These are phyloP conservation scores for Silvanus unidentatus DNA, from an alignment of 2,888 invertebrate genomes.

Conservation along the genomic window DNA sequence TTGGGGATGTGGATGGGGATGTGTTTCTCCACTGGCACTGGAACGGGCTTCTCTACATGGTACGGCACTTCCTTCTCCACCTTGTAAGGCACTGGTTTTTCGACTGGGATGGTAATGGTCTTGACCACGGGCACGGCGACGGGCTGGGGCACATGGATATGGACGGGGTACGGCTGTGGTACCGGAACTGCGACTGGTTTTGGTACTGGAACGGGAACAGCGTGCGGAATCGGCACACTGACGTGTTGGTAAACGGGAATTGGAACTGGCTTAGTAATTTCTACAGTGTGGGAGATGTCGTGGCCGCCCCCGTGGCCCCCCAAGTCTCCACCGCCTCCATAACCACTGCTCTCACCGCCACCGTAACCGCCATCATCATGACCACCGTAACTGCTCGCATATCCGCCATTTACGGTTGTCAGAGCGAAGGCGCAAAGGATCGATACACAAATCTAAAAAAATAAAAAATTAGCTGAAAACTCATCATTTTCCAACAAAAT, in stretches of 20 bases:
- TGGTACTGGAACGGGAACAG: slow-evolving; percentile 58
- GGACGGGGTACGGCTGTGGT: slow-evolving; percentile 64
- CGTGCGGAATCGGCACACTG: slow-evolving; percentile 45
- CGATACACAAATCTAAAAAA: slow-evolving; percentile 36
- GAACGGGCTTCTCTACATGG: slow-evolving; percentile 62
- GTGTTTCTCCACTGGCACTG: slow-evolving; percentile 63
- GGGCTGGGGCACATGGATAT: slow-evolving; percentile 62
- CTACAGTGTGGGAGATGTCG: slow-evolving; percentile 54
- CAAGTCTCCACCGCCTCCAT: slow-evolving; percentile 31
- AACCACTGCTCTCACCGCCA: slow-evolving; percentile 30
- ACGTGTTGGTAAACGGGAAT: slow-evolving; percentile 52
- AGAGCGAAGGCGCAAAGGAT: slow-evolving; percentile 35
- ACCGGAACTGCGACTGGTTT: slow-evolving; percentile 63
- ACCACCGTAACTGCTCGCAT: slow-evolving; percentile 33
- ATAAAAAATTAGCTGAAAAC: slow-evolving; percentile 12
- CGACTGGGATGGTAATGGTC: slow-evolving; percentile 63
- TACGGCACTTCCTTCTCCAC: slow-evolving; percentile 62
- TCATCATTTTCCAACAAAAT: slow-evolving; percentile 5
- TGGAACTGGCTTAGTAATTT: slow-evolving; percentile 61
- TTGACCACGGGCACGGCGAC: slow-evolving; percentile 64
- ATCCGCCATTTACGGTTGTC: slow-evolving; percentile 37
- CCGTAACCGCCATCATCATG: slow-evolving; percentile 29
- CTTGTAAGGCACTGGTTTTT: slow-evolving; percentile 67
- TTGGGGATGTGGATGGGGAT: slow-evolving; percentile 63
- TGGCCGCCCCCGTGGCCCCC: slow-evolving; percentile 37